Conservation (phyloP, 2,113 vertebrate species). For the Larimichthys polyactis region DNA sequence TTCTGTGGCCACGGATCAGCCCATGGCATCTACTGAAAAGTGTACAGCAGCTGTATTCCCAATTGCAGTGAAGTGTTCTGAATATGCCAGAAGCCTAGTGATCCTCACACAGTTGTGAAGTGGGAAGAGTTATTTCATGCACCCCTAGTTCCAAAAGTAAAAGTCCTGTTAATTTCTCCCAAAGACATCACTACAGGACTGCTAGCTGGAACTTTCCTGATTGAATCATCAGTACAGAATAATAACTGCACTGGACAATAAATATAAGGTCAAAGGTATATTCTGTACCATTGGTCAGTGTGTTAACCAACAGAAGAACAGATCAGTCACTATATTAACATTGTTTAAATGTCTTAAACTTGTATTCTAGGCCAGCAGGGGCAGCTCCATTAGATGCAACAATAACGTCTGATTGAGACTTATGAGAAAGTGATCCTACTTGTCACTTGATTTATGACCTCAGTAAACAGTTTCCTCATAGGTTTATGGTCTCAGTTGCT, state of each 20-base stretch:
- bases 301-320: too few species aligned
- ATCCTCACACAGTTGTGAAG: background rate
- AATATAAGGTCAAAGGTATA: background rate
- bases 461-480: too few species aligned
- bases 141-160: background rate
- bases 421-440: too few species aligned
- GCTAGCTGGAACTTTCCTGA: background rate
- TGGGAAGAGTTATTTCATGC: background rate
- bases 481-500: too few species aligned
- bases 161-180: background rate
- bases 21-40: background rate
- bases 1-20: background rate
- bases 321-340: too few species aligned
- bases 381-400: too few species aligned
- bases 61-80: constrained; percentile 1
- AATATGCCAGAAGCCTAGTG: background rate
- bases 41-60: background rate
- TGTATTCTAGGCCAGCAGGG: too few species aligned
- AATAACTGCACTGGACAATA: background rate
- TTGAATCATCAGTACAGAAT: background rate
- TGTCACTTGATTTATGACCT: too few species aligned
- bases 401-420: too few species aligned
- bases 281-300: too few species aligned
- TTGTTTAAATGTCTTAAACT: too few species aligned
- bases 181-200: background rate